Evolutionary conservation across 2,888 invertebrate species (phyloP), one percentile per base, ranked within the genome.

Genomic region (Iphiclides podalirius): DNA sequence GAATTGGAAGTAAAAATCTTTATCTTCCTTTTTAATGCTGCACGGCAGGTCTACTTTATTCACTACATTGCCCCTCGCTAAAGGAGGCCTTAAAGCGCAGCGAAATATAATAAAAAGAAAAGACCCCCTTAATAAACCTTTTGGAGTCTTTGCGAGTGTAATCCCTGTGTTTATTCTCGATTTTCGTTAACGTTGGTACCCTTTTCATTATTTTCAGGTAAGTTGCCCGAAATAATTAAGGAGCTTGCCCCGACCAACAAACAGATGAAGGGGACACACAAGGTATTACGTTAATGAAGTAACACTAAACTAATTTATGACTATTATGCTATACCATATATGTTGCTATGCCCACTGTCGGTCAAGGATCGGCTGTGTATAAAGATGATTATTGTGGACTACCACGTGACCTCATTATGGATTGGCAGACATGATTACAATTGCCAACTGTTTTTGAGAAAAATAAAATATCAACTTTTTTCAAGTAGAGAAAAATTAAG

Each of bases 1-100:
- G 57, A 66, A 65, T 57, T 55, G 55, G 53, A 55, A 54, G 55
- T 63, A 65, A 60, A 57, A 54, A 47, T 52, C 42, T 53, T 59
- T 56, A 57, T 56, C 50, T 52, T 49, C 26, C 52, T 52, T 57
- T 63, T 60, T 55, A 57, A 57, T 58, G 58, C 44, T 26, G 12
- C 28, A 6, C 35, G 35, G 47, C 28, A 36, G 35, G 39, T 42
- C 40, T 50, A 40, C 36, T 47, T 39, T 31, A 48, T 35, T 47
- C 31, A 20, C 17, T 48, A 15, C 48, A 17, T 31, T n/a, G 1
- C 33, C 28, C 44, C 43, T 17, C 23, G 23, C 48, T 11, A 38
- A 16, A 48, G 35, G 20, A 49, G 49, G 42, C 41, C 57, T 57
- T 59, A 57, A 61, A 61, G 50, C 53, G 61, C 54, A 59, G 59